A percentile compares a stretch with the other conserved stretches of the same genome.
phyloP scores from a whole-genome alignment of 1,140 invertebrate genomes.

The Panagrolaimus sp. region DNA sequence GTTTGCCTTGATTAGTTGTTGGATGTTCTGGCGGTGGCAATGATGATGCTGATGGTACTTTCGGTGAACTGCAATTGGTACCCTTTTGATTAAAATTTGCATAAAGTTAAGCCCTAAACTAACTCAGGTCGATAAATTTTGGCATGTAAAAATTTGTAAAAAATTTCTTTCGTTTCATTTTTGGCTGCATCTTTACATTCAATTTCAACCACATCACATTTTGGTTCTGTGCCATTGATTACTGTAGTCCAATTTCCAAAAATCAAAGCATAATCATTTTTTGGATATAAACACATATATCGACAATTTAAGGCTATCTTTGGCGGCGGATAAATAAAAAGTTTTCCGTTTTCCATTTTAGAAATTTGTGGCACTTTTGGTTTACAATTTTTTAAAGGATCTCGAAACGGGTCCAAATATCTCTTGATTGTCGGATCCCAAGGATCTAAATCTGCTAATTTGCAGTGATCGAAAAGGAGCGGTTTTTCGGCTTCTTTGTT shows the following conservation, averaged over 20 bases:
- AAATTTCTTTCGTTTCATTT: neutral
- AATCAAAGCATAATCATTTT: conserved; percentile 13
- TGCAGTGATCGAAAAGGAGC: conserved; percentile 15
- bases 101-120: neutral
- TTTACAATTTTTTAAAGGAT: conserved; percentile 23
- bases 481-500: neutral
- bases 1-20: neutral
- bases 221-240: neutral
- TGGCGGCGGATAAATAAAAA: neutral
- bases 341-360: neutral
- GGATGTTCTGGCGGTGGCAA: neutral
- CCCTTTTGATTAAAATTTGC: too few species aligned
- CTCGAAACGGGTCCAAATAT: conserved; percentile 16
- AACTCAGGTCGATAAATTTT: conserved; percentile 7
- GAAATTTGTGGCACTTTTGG: neutral
- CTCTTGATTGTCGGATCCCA: conserved; percentile 25
- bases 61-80: too few species aligned
- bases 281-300: conserved; percentile 24
- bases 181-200: neutral
- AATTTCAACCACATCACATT: conserved; percentile 29
- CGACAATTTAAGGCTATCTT: neutral
- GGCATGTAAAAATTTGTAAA: neutral
- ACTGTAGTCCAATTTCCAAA: conserved; percentile 22
- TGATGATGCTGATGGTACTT: too few species aligned
- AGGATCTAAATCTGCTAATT: conserved; percentile 23